Base-by-base conservation (phyloP, 2,888 invertebrate species). In the Leptinotarsa peninsularis region DNA sequence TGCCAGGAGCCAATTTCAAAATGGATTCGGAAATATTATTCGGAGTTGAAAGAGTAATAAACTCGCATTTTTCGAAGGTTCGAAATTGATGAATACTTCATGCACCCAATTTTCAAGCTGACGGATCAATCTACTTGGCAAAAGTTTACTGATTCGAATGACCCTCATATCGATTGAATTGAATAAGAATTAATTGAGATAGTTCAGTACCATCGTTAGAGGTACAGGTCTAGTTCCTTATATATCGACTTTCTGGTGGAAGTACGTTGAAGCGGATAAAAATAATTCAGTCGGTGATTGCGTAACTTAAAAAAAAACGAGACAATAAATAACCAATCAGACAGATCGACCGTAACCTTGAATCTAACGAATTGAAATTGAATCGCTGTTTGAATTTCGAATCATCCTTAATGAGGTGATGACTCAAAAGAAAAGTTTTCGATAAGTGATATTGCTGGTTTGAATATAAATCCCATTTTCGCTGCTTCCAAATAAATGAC, bases 301-400 rank as follows among this genome's bases (percentile, higher is more conserved):
- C 58, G 58, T 58, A 58, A 58, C 33, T 33, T 33, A 14, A 69
- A 69, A 68, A 68, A 69, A 68, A 67, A 50, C 43, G 27, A 49
- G 33, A 33, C 54, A 68, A 52, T n/a, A 49, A 50, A 68, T 68
- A n/a, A 21, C 58, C 58, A 68, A 21, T 68, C 33, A 54, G 43
- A 69, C 56, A 56, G 69, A 56, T 21, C 52, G 50, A 43, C 56
- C 27, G 43, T n/a, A 69, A 13, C 69, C 69, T 69, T 56, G 69
- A 56, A 56, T 56, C 27, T 56, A 69, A 23, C 27, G n/a, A 56
- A 69, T 56, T 43, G 43, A n/a, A 49, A 69, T 33, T 56, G 33
- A 69, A 69, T 69, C 56, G 27, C 23, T 56, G 56, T 52, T 69
- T 54, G 56, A 54, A 69, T 69, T n/a, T 56, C n/a, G 43, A 68